Percentiles rank a stretch among this genome's conserved stretches.
phyloP scores from a whole-genome alignment of 2,888 invertebrate species.

The Caenorhabditis sinica region DNA sequence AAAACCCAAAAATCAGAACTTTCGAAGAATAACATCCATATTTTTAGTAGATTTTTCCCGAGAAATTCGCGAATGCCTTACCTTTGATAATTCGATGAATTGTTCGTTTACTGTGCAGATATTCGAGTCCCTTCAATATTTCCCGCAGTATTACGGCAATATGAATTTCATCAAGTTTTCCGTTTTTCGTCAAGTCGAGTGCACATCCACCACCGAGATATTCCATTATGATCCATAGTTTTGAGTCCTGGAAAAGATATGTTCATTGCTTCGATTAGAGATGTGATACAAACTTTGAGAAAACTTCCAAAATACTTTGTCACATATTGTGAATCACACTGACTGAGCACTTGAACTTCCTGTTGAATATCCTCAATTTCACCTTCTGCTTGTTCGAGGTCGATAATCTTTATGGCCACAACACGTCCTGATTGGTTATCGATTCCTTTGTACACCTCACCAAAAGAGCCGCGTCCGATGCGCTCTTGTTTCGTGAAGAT shows the following conservation, averaged over 20 bases:
- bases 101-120: conserved; percentile 98
- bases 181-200: conserved; percentile 96
- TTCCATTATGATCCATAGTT: conserved; percentile 99
- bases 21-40: not conserved
- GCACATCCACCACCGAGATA: conserved; percentile 99
- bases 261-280: not conserved
- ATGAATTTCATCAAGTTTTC: conserved; percentile 98
- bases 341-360: conserved; percentile 90
- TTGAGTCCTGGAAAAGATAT: conserved; percentile 92
- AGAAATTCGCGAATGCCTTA: conserved; percentile 10
- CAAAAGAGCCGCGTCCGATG: conserved; percentile 84
- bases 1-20: conserved; percentile 36
- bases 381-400: conserved; percentile 99
- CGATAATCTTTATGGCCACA: conserved; percentile 99
- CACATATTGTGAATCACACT: conserved; percentile 99
- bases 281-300: conserved; percentile 89
- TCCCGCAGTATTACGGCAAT: conserved; percentile 98
- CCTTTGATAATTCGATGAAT: conserved; percentile 97
- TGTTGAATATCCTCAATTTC: conserved; percentile 99
- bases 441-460: conserved; percentile 94
- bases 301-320: conserved; percentile 99
- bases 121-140: conserved; percentile 98
- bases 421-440: conserved; percentile 93
- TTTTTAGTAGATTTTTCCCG: not conserved
- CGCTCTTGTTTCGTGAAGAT: conserved; percentile 96